A percentile compares a stretch with the other conserved stretches of the same genome.
These are phyloP conservation scores for Eupithecia pulchellata DNA, from an alignment of 2,888 invertebrate genomes.

Conservation along the genomic window DNA sequence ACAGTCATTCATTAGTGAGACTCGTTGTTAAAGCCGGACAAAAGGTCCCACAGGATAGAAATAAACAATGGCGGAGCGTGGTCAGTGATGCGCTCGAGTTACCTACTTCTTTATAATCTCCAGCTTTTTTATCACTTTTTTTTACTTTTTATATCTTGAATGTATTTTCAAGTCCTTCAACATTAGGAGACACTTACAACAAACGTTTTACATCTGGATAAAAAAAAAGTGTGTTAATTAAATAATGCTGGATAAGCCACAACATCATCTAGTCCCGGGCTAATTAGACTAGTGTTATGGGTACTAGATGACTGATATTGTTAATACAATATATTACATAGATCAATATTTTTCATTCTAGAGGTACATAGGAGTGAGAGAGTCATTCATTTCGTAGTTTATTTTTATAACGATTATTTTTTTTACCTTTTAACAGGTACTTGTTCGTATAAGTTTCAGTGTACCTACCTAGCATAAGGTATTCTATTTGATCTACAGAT, in stretches of 20 bases:
- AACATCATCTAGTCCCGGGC: no score
- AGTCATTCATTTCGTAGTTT: no score
- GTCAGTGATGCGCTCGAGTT: constrained; percentile 27
- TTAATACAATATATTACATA: no score
- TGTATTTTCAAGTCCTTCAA: background rate
- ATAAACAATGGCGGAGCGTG: constrained; percentile 36
- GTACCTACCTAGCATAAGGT: no score
- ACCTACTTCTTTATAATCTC: constrained; percentile 19
- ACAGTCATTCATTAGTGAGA: constrained; percentile 80
- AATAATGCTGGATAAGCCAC: no score
- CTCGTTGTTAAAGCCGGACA: constrained; percentile 63
- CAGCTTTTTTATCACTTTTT: background rate
- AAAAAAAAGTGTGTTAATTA: background rate
- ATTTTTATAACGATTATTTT: no score
- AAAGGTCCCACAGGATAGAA: constrained; percentile 52
- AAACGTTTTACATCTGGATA: background rate
- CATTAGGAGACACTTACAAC: background rate
- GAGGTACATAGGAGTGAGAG: no score
- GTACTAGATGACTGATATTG: no score
- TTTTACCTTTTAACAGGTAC: no score
- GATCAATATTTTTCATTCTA: no score
- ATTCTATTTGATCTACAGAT: background rate
- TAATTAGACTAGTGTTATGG: no score
- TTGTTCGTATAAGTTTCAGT: no score
- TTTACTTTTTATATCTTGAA: background rate